Evolutionary conservation across 2,113 vertebrate species (phyloP).

Genomic region (Psettodes erumei): DNA sequence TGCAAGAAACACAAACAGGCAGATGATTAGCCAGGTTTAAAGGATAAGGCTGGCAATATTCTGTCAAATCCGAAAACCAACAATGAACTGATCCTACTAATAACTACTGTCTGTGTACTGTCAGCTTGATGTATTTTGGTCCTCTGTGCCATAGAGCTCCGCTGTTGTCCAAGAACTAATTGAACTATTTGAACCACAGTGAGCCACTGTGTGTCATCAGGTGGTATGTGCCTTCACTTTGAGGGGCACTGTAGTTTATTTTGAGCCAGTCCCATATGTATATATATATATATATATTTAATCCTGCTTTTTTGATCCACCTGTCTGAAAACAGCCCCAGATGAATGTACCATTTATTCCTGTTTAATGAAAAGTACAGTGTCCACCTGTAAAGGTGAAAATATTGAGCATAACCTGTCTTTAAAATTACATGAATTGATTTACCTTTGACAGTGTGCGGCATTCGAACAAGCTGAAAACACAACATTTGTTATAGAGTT

Average conservation of each 20-base stretch:
- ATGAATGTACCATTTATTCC: not conserved
- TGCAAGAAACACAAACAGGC: not conserved
- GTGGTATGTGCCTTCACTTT: not conserved
- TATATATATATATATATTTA: no score
- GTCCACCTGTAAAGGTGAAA: not conserved
- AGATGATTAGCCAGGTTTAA: slow-evolving; percentile 14
- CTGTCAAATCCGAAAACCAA: not conserved
- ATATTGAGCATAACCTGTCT: not conserved
- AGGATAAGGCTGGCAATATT: not conserved
- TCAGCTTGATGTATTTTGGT: not conserved
- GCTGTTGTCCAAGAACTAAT: no score
- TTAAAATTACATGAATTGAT: not conserved
- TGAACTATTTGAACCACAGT: not conserved
- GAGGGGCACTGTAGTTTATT: not conserved
- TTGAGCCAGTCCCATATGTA: not conserved
- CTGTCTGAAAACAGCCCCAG: not conserved
- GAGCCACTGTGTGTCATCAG: not conserved
- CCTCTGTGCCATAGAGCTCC: not conserved
- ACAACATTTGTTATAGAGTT: not conserved
- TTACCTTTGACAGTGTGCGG: not conserved
- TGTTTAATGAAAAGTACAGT: not conserved
- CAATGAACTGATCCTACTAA: not conserved
- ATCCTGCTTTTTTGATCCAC: no score
- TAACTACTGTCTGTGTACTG: not conserved
- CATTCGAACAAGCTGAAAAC: not conserved